Evolutionary conservation across 2,113 vertebrate species (phyloP).

Genomic region (Odontophorus gujanensis): DNA sequence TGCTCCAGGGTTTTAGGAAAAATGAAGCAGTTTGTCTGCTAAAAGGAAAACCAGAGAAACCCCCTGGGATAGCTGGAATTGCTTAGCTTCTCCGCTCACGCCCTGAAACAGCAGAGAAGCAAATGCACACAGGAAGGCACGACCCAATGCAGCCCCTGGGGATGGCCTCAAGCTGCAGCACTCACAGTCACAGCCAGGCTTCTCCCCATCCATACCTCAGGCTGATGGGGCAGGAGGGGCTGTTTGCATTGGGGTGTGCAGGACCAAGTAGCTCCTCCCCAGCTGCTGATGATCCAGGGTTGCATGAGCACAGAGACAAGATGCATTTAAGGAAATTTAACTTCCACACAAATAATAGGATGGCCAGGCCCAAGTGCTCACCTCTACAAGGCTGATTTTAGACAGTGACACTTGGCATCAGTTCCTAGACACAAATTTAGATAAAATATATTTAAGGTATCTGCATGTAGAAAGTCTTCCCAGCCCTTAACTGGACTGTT

Average conservation of each 20-base stretch:
- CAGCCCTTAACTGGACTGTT: neutral
- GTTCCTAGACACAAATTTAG: neutral
- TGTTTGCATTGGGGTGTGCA: neutral
- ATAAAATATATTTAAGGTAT: neutral
- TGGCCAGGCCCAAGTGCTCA: neutral
- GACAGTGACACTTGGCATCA: too few relatives aligned
- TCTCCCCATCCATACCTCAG: neutral
- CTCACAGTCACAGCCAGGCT: fast-evolving
- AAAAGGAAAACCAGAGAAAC: neutral
- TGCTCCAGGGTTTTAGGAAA: neutral
- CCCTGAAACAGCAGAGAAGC: neutral
- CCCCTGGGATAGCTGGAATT: neutral
- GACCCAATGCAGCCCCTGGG: neutral
- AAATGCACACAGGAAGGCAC: neutral
- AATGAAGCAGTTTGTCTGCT: neutral
- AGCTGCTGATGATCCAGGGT: neutral
- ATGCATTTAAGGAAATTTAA: neutral
- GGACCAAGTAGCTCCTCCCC: neutral
- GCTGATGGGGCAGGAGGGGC: fast-evolving
- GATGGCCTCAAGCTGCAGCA: neutral
- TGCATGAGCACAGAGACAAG: neutral
- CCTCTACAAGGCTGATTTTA: neutral
- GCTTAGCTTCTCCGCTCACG: neutral
- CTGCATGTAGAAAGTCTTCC: neutral
- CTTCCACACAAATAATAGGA: neutral